A percentile compares a stretch with the other conserved stretches of the same genome.
Conservation (phyloP, 1,140 invertebrate species). For the Odontomachus brunneus region DNA sequence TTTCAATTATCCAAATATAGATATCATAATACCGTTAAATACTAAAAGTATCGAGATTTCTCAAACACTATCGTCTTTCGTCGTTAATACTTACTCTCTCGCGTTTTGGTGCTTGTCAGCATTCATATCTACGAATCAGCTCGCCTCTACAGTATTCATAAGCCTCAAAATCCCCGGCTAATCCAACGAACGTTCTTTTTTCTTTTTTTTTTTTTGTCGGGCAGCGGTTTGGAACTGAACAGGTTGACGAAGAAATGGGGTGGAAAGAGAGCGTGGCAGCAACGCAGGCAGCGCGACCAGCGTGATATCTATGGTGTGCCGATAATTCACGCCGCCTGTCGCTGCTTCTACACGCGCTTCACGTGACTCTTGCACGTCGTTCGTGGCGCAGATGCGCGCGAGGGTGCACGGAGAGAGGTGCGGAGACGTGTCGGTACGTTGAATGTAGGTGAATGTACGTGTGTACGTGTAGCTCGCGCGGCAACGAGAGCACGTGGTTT, state of each 20-base stretch:
- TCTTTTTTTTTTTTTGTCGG: constrained; percentile 1
- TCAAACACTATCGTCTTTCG: too few species aligned
- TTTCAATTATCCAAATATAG: too few species aligned
- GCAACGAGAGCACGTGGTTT: constrained; percentile 57
- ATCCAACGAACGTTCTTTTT: constrained; percentile 21
- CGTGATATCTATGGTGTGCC: constrained; percentile 64
- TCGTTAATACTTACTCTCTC: constrained; percentile 17
- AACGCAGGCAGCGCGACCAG: constrained; percentile 17
- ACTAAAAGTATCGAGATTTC: too few species aligned
- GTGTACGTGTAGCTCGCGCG: constrained; percentile 10
- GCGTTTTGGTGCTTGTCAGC: neutral
- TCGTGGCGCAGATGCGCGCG: constrained; percentile 66
- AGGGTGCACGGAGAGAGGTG: constrained; percentile 20
- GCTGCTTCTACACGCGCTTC: constrained; percentile 53
- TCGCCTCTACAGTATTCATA: constrained; percentile 13
- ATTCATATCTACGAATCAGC: constrained; percentile 7
- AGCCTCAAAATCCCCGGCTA: neutral
- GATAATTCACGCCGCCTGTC: constrained; percentile 68
- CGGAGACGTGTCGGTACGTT: constrained; percentile 8
- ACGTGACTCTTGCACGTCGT: constrained; percentile 61
- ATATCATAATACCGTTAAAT: too few species aligned
- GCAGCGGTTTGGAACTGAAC: neutral
- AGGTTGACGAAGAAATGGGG: constrained; percentile 60
- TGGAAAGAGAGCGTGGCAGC: constrained; percentile 52
- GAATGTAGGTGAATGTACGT: neutral